Base-by-base conservation (phyloP, 2,113 vertebrate genomes). In the Albula glossodonta region DNA sequence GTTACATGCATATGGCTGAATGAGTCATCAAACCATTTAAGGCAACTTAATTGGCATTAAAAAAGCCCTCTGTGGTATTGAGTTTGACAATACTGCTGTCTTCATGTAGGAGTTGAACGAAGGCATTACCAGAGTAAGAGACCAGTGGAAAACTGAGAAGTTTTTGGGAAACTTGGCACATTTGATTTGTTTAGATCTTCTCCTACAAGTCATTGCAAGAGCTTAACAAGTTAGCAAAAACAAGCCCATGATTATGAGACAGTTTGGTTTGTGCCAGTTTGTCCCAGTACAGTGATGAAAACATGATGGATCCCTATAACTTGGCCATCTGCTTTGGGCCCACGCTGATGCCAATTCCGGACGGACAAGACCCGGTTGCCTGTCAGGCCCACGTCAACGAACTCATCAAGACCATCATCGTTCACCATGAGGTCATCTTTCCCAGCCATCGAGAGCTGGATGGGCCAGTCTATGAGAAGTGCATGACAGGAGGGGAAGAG, bases 241-340 rank as follows among this genome's bases (percentile, higher is more conserved):
- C 31, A 41, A 41, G 31, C 31, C 31, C 31, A 41, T 41, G 31
- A 41, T 41, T 41, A 41, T 41, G 31, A 41, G 31, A 41, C 31
- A 41, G 1, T 41, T 41, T 41, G 31, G 31, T 89, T 90, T 91
- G 86, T 31, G 86, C 78, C 89, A 98, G 98, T 94, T 89, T 99
- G 89, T 99, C 98, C 0, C 98, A 99, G 94, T 99, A 99, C 92
- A 99, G 98, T 0, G 98, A 99, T 83, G 98, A 99, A 93, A 99
- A 99, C 96, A 99, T 99, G 98, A 99, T 99, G 98, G 98, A 99
- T 89, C 96, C 98, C 89, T 99, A 99, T 94, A 99, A 99, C 94
- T 91, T 99, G 89, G 98, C 98, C 88, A 99, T 99, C 93, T 99
- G 98, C 96, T 99, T 99, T 4, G 98, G 98, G 83, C 98, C 98